Percentiles rank a stretch among this genome's conserved stretches.
These are phyloP conservation scores for Amyelois transitella DNA, from an alignment of 1,140 invertebrate species.

Conservation along the genomic window DNA sequence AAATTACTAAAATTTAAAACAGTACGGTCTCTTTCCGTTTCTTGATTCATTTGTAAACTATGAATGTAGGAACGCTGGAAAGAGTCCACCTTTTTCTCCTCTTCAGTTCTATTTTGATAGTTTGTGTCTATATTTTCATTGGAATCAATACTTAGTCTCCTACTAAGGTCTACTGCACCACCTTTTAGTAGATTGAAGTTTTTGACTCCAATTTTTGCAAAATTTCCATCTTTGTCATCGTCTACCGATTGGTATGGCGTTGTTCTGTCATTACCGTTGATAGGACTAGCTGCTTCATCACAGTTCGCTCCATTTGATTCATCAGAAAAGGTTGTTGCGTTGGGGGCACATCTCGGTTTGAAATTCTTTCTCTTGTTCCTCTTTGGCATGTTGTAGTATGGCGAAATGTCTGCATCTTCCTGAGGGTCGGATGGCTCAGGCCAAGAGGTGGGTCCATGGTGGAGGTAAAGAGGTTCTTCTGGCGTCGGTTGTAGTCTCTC, in stretches of 20 bases:
- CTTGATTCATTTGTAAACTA: conserved; percentile 64
- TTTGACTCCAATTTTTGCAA: conserved; percentile 68
- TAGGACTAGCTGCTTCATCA: conserved; percentile 55
- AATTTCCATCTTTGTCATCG: conserved; percentile 44
- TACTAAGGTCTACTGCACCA: conserved; percentile 67
- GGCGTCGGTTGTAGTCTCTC: conserved; percentile 61
- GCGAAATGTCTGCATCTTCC: conserved; percentile 61
- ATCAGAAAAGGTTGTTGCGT: conserved; percentile 66
- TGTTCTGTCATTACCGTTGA: conserved; percentile 66
- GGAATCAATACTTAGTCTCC: conserved; percentile 69
- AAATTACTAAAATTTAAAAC: conserved; percentile 67
- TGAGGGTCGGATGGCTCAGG: conserved; percentile 49
- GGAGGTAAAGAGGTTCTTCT: conserved; percentile 56
- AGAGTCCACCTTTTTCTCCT: conserved; percentile 59
- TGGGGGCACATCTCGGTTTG: conserved; percentile 78
- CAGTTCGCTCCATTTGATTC: conserved; percentile 68
- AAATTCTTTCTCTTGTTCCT: conserved; percentile 82
- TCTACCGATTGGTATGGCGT: conserved; percentile 47
- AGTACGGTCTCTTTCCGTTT: conserved; percentile 50
- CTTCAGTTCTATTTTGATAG: conserved; percentile 62
- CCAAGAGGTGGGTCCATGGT: conserved; percentile 61
- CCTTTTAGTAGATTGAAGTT: conserved; percentile 69
- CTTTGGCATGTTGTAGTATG: conserved; percentile 74
- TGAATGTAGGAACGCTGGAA: conserved; percentile 71
- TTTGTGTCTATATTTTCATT: conserved; percentile 70